Evolutionary conservation across 2,888 invertebrate genomes (phyloP), one percentile per base, ranked within the genome.

Genomic region (Calameuta pallipes): DNA sequence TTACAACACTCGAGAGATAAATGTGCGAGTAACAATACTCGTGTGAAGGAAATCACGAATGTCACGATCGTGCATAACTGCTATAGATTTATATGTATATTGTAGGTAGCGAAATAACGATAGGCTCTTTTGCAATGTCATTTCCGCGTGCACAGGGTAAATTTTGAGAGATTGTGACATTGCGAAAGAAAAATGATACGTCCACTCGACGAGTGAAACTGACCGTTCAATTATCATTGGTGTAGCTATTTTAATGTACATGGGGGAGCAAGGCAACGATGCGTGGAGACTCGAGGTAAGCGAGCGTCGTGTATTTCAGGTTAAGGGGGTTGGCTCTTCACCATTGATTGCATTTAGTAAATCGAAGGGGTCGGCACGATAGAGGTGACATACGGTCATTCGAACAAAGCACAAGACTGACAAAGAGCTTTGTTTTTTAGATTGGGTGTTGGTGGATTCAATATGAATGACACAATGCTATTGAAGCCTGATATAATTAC

Each of bases 371-470:
- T 81, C 75, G 82, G 74, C 41, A 79, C 75, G 82, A 82, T 79
- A 82, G 81, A 81, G 82, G 83, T 85, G 81, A 83, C 83, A 83
- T 82, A 81, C 81, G 82, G 82, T 81, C 82, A 81, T 77, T 76
- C 81, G 78, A 75, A 34, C 83, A 82, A 82, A 83, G 80, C 79
- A 78, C 77, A 81, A 82, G 83, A 80, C 74, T 78, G 79, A 81
- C 83, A 83, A 83, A 81, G 82, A 82, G 81, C 83, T 82, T 82
- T 82, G 83, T 83, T 83, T 82, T 83, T 81, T 83, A 84, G 81
- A 84, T 82, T 83, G 83, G 80, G 81, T 82, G 83, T 81, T 78
- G 81, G 77, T 74, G 74, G 76, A 73, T 81, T 80, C 80, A 80
- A 80, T 82, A 74, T 80, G 81, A 81, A 82, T 81, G 83, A 81